phyloP scores from a whole-genome alignment of 2,113 vertebrate species.

The Mormyrus lacerda region DNA sequence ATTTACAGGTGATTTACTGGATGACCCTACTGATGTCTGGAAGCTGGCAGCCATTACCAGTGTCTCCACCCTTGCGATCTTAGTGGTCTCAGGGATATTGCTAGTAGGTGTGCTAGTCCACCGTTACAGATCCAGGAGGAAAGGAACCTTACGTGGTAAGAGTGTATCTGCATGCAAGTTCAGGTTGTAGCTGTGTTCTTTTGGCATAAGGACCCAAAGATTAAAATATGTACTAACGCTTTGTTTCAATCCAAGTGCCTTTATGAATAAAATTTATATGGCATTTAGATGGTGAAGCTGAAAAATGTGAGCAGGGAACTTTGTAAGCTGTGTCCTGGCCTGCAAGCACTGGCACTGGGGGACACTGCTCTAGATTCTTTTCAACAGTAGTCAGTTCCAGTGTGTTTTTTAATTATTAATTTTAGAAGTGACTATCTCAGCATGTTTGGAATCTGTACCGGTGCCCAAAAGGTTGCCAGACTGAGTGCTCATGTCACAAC shows the following conservation, averaged over 20 bases:
- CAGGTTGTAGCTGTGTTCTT: neutral
- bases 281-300: too few species aligned
- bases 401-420: neutral
- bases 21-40: conserved; percentile 52
- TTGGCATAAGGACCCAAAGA: neutral
- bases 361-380: neutral
- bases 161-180: neutral
- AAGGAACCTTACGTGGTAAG: conserved; percentile 61
- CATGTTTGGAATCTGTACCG: neutral
- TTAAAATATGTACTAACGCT: neutral
- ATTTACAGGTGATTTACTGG: conserved; percentile 23
- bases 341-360: too few species aligned
- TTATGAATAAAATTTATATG: neutral
- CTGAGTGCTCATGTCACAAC: neutral
- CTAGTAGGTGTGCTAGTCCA: conserved; percentile 64
- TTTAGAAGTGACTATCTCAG: neutral
- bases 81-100: conserved; percentile 56
- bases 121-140: conserved; percentile 56
- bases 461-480: neutral
- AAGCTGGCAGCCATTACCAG: conserved; percentile 65
- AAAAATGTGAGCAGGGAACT: too few species aligned
- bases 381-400: neutral
- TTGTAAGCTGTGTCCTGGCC: too few species aligned
- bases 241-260: neutral
- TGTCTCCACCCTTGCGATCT: conserved; percentile 60